Conservation (phyloP, 2,113 vertebrate genomes). For the Oncorhynchus gorbuscha region DNA sequence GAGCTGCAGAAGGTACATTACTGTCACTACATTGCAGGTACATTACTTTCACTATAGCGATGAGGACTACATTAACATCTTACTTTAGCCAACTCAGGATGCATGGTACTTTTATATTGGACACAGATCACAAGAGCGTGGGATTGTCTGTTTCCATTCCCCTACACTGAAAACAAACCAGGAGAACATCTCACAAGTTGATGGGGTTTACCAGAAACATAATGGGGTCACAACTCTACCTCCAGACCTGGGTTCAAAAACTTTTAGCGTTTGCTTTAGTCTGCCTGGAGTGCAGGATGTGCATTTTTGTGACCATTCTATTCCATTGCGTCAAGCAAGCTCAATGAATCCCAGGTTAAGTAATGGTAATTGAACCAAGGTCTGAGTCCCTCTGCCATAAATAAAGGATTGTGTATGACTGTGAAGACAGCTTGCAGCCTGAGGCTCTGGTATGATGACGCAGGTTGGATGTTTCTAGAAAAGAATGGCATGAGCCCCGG, state of each 20-base stretch:
- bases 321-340: too few species aligned
- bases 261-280: too few species aligned
- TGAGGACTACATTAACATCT: too few species aligned
- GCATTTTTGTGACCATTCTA: too few species aligned
- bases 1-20: too few species aligned
- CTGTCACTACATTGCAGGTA: too few species aligned
- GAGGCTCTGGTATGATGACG: conserved; percentile 5
- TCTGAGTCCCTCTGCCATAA: conserved; percentile 30
- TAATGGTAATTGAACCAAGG: background rate
- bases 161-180: background rate
- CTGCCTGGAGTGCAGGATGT: too few species aligned
- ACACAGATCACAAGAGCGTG: background rate
- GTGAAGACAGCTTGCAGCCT: conserved; percentile 18
- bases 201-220: conserved; percentile 19
- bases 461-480: conserved; percentile 44
- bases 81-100: too few species aligned
- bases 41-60: too few species aligned
- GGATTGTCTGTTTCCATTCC: background rate
- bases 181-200: conserved; percentile 4
- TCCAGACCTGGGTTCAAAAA: too few species aligned
- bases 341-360: too few species aligned
- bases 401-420: conserved; percentile 34
- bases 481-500: conserved; percentile 59
- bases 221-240: conserved; percentile 29
- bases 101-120: background rate